Base-by-base conservation (phyloP, 2,888 invertebrate species). In the Leptinotarsa peninsularis region DNA sequence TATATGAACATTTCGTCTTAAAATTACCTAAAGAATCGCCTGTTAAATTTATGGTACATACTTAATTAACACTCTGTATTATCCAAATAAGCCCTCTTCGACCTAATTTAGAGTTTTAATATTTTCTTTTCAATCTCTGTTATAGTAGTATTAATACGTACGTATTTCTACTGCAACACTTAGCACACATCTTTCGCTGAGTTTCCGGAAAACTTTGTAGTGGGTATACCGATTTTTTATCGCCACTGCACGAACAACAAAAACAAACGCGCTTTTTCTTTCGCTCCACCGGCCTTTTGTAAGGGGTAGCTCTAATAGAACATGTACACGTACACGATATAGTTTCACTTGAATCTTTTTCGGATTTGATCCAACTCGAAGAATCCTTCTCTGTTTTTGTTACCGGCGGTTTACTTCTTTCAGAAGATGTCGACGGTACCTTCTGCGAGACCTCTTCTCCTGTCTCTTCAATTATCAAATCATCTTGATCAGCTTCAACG, bases 271-370 rank as follows among this genome's bases (percentile, higher is more conserved):
- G 54, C 54, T 52, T 50, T 54, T 15, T 68, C 14, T 50, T 27
- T 23, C 17, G 21, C 33, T 56, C 49, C 21, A 21, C 43, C 43
- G 43, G 43, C 43, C 43, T 43, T 43, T 43, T 43, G 43, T 43
- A 43, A 43, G 43, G 43, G 10, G 43, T 43, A 10, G 49, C 23
- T 21, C 52, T 33, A 15, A 69, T 13, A 74, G 63, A 63, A n/a
- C 66, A 66, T 33, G 69, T 70, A 18, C 66, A 74, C 10, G 63
- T 70, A 33, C 66, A 74, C 17, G 69, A 69, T 18, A 69, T 21
- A 43, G 23, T 69, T 17, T 21, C 69, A 33, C 43, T 18, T 5
- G 50, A 14, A 18, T 69, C 68, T 50, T 43, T 66, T 18, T 70
- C 69, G 15, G 66, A 66, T 27, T 74, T 74, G 10, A 66, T 70